Base-by-base conservation (phyloP, 1,140 invertebrate genomes). In the Zaprionus lachaisei region DNA sequence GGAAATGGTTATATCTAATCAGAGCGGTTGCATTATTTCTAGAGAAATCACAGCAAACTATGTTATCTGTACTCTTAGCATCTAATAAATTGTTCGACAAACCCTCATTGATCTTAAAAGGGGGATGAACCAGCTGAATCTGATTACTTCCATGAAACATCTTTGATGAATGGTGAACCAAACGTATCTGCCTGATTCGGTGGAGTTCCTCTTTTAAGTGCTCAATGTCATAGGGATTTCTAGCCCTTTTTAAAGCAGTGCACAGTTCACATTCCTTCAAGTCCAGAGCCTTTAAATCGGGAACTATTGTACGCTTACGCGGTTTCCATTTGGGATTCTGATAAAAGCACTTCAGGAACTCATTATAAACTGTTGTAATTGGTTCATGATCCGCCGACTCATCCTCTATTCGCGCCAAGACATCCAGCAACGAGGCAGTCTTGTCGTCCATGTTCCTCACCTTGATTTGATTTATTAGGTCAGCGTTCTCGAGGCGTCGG, bases 401-500 rank as follows among this genome's bases (percentile, higher is more conserved):
- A 47, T 47, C 41, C 26, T 24, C 2, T 5, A 57, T 47, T 17
- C 44, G 56, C 4, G n/a, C 34, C 24, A 14, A 26, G 7, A 20
- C 26, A 38, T 22, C 38, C 7, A 24, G 15, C 9, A 71, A 11
- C 14, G 11, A 41, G 1, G 0, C 22, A 9, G 37, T 22, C 12
- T 6, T 28, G 17, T 55, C 44, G 11, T 41, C 38, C 24, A 31
- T n/a, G 9, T 9, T 24, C 20, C 49, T 62, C 3, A 26, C 38
- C 26, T 70, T 44, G 3, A 55, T 38, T 1, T 65, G 64, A 3
- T 49, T 41, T 15, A 74, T 34, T 24, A 82, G 57, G 14, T 64
- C 65, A 37, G 57, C 17, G 17, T 74, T 68, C 54, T 74, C 63
- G 41, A 80, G 44, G 22, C 56, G 62, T 12, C 47, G 72, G 49